Evolutionary conservation across 2,113 vertebrate genomes (phyloP).

Genomic region (Neolamprologus toae): DNA sequence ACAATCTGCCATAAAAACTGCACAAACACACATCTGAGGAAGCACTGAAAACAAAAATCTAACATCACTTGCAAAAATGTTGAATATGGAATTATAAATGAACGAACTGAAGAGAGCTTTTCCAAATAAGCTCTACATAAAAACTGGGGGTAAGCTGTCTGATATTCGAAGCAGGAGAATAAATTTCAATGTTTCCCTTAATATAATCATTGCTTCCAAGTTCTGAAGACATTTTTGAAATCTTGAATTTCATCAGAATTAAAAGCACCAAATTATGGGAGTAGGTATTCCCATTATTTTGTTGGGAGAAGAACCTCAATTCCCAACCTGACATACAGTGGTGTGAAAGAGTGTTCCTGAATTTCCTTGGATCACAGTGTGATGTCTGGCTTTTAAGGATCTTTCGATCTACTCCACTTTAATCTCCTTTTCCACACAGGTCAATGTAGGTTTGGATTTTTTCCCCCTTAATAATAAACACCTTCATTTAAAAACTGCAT

Average conservation of each 20-base stretch:
- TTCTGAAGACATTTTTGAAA: not conserved
- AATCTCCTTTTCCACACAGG: not conserved
- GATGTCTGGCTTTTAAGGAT: not conserved
- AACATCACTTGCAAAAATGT: not conserved
- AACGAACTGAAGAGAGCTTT: not conserved
- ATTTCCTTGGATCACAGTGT: not conserved
- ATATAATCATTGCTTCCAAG: not conserved
- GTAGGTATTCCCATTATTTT: not conserved
- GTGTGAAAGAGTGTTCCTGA: not conserved
- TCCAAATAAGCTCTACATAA: not conserved
- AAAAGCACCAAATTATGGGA: not conserved
- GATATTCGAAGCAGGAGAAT: accelerated
- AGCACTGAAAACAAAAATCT: not conserved
- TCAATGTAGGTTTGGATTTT: not conserved
- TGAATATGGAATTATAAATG: not conserved
- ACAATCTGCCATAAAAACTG: not conserved
- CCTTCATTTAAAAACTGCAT: not conserved
- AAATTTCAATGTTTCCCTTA: not conserved
- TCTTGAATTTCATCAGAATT: not conserved
- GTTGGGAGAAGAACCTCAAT: not conserved
- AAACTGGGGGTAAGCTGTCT: not conserved
- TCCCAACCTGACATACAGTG: not conserved
- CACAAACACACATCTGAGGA: not conserved
- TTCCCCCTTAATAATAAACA: too few relatives aligned
- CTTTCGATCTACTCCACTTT: not conserved